Evolutionary conservation across 1,140 invertebrate genomes (phyloP), one percentile per base, ranked within the genome.

Genomic region (Spodoptera litura): DNA sequence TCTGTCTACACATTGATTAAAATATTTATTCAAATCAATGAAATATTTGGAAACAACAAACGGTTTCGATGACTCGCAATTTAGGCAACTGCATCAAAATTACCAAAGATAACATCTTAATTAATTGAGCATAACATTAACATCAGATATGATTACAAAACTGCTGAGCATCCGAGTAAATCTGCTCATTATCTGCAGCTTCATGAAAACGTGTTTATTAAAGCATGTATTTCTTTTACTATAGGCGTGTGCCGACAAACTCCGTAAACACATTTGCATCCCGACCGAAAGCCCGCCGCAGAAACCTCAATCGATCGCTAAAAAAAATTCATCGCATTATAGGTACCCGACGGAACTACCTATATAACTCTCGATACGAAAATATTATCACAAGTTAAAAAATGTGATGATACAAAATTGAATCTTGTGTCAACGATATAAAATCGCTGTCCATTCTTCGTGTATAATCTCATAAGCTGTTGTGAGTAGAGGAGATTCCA

Each of bases 291-390:
- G 86, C 83, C 81, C 85, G 86, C 89, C 91, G 88, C 91, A 90
- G 87, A 91, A 89, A 91, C 89, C 88, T 92, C 89, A 92, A 92
- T 94, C 90, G 91, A 92, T 90, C 88, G 91, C 86, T 89, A 91
- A 92, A 93, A 86, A 64, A 88, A 92, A 94, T 90, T 87, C 88
- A 90, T 85, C 89, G 89, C 85, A 89, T 93, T 91, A 93, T 90
- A 82, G 82, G 81, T 84, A 83, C 87, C 86, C 87, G 78, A 79
- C 82, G 66, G 79, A 83, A 85, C 87, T 89, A 88, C 88, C 89
- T 89, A 88, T 86, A 88, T 85, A 82, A 81, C 81, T 82, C 85
- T 73, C 71, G 70, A 81, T 68, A 59, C 55, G 53, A 82, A 77
- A 82, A 83, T 76, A 83, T 81, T 80, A 85, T 84, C 84, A 44